Percentiles rank a stretch among this genome's conserved stretches.
Conservation (phyloP, 2,888 invertebrate genomes). For the Leptogaster cylindrica region DNA sequence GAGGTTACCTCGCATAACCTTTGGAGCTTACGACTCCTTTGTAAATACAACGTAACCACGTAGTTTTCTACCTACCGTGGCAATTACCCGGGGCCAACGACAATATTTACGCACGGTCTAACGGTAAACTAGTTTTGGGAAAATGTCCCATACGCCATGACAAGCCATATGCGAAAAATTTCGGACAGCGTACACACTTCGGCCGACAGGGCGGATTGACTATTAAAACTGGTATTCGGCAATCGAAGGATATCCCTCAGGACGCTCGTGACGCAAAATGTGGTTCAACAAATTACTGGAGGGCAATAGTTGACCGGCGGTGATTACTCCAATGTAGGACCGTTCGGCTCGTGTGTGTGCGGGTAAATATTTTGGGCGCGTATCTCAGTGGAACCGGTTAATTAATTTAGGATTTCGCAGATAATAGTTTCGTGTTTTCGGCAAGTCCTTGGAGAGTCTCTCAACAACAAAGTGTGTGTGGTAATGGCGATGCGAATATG, state of each 20-base stretch:
- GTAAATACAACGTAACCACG: conserved; percentile 39
- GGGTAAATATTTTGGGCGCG: conserved; percentile 40
- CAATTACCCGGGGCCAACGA: conserved; percentile 39
- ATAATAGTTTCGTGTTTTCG: too few species aligned
- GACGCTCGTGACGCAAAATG: not conserved
- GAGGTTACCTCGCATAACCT: conserved; percentile 41
- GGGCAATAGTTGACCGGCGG: conserved; percentile 13
- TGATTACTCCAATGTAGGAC: not conserved
- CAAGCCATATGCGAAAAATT: not conserved
- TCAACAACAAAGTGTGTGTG: too few species aligned
- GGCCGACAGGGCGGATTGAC: not conserved
- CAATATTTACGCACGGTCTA: conserved; percentile 39
- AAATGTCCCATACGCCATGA: not conserved
- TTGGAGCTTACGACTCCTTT: conserved; percentile 32
- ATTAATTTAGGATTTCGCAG: too few species aligned
- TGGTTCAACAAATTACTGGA: conserved; percentile 36
- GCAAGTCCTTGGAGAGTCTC: too few species aligned
- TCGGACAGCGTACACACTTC: not conserved
- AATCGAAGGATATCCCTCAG: not conserved
- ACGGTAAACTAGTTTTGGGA: conserved; percentile 35
- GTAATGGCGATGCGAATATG: too few species aligned
- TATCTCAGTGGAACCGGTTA: not conserved
- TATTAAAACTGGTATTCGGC: not conserved
- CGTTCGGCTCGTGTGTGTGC: conserved; percentile 3
- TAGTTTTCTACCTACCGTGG: conserved; percentile 24